Conservation (phyloP, 2,797 vertebrate genomes). For the Paramormyrops hopkinsi region DNA sequence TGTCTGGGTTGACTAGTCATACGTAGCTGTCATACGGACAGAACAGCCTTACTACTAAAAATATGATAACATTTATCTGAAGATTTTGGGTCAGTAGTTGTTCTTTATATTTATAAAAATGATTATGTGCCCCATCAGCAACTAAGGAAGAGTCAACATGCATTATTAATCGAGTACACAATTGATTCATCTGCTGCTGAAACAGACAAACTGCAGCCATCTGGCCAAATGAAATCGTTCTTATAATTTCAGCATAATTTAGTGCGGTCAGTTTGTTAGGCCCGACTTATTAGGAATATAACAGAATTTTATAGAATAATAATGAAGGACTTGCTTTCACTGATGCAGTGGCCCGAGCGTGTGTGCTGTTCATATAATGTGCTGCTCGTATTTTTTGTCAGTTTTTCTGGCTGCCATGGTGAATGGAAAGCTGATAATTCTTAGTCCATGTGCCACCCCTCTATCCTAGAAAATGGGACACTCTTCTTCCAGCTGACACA, state of each 20-base stretch:
- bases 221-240: not conserved
- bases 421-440: not conserved
- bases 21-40: not conserved
- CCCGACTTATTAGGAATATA: not conserved
- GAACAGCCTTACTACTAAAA: not conserved
- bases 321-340: not conserved
- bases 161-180: conserved; percentile 11
- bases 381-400: not conserved
- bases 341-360: not conserved
- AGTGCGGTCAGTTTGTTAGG: not conserved
- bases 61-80: not conserved
- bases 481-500: not conserved
- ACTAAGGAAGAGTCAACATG: not conserved
- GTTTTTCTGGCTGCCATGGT: not conserved
- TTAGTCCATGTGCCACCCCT: not conserved
- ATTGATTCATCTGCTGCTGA: not conserved
- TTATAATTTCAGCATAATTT: conserved; percentile 3
- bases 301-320: not conserved
- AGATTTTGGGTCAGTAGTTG: not conserved
- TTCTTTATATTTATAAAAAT: not conserved
- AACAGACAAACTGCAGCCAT: not conserved
- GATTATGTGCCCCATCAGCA: not conserved
- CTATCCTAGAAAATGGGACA: not conserved
- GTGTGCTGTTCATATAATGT: not conserved
- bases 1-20: not conserved